phyloP scores from a whole-genome alignment of 2,113 vertebrate genomes.

The Xyliphius kryptos region DNA sequence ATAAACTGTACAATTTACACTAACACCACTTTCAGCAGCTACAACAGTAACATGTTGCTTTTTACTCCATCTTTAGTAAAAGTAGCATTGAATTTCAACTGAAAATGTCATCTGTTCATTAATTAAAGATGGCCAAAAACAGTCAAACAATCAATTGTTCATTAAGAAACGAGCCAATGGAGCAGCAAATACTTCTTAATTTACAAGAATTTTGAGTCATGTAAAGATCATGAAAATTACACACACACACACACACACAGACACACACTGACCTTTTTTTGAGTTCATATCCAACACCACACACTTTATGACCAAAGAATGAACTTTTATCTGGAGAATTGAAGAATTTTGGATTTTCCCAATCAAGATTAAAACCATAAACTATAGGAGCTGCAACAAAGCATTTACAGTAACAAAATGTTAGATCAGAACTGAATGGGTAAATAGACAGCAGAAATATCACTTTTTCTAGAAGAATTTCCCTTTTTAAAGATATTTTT shows the following conservation, averaged over 20 bases:
- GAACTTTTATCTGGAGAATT: background rate
- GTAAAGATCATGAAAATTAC: background rate
- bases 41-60: too few relatives aligned
- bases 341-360: background rate
- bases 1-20: too few relatives aligned
- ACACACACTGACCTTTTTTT: background rate
- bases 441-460: background rate
- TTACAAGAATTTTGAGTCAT: background rate
- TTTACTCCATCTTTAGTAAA: too few relatives aligned
- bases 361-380: background rate
- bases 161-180: too few relatives aligned
- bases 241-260: background rate
- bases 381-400: background rate
- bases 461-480: background rate
- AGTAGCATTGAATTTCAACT: too few relatives aligned
- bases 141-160: too few relatives aligned
- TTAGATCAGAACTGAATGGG: background rate
- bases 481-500: too few relatives aligned
- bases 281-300: background rate
- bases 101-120: too few relatives aligned
- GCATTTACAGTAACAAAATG: background rate
- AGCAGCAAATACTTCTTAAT: background rate
- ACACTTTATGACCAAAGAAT: background rate
- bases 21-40: too few relatives aligned
- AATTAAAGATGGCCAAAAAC: too few relatives aligned